Conservation (phyloP, 2,888 invertebrate species). For the Encarsia formosa region DNA sequence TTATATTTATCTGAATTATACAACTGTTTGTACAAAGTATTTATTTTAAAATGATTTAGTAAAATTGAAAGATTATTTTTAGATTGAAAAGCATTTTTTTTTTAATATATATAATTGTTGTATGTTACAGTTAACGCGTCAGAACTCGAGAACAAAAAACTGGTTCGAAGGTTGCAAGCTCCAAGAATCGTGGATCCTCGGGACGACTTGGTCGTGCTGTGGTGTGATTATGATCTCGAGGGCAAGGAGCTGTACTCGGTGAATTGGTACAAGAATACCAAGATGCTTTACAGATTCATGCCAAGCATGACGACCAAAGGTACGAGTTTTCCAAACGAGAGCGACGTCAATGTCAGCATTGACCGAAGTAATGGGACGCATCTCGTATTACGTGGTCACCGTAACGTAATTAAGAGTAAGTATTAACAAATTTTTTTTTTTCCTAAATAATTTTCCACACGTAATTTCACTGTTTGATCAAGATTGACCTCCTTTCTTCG, state of each 20-base stretch:
- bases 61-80: too few relatives aligned
- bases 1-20: too few relatives aligned
- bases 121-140: too few relatives aligned
- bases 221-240: constrained; percentile 44
- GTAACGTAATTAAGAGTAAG: constrained; percentile 8
- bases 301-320: too few relatives aligned
- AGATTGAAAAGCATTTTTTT: too few relatives aligned
- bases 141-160: not conserved
- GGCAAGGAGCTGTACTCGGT: constrained; percentile 44
- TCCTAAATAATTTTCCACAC: too few relatives aligned
- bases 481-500: too few relatives aligned
- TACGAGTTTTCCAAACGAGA: too few relatives aligned
- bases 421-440: not conserved
- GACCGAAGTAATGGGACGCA: constrained; percentile 39
- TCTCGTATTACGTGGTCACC: constrained; percentile 39
- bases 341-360: constrained; percentile 34
- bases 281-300: constrained; percentile 43
- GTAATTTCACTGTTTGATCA: too few relatives aligned
- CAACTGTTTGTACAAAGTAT: too few relatives aligned
- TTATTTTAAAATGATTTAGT: too few relatives aligned
- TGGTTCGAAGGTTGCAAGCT: constrained; percentile 34
- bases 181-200: constrained; percentile 46
- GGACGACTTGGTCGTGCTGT: constrained; percentile 36
- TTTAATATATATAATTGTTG: too few relatives aligned
- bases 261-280: constrained; percentile 45